These are phyloP conservation scores for Chelidonichthys spinosus DNA, from an alignment of 2,797 vertebrate species.

Conservation along the genomic window DNA sequence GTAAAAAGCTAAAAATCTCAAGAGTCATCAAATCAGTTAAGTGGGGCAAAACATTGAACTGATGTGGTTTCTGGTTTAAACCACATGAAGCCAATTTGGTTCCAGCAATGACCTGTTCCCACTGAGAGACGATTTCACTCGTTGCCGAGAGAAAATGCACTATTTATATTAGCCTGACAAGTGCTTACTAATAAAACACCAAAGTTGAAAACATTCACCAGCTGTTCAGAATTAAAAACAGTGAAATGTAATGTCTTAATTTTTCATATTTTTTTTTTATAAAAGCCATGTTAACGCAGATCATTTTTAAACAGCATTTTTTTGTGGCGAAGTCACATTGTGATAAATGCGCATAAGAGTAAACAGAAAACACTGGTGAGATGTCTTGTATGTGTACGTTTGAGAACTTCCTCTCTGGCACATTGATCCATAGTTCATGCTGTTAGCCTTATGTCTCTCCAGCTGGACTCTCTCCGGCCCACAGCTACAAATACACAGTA, in stretches of 20 bases:
- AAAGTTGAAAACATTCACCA: background rate
- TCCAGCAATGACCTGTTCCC: background rate
- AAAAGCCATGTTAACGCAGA: background rate
- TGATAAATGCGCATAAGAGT: constrained; percentile 34
- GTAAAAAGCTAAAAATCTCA: background rate
- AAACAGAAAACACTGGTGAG: constrained; percentile 58
- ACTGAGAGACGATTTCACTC: background rate
- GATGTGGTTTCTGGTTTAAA: background rate
- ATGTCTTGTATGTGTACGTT: constrained; percentile 66
- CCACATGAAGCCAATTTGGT: background rate
- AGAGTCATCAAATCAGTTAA: background rate
- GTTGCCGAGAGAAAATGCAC: background rate
- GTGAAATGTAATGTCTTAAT: background rate
- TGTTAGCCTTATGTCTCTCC: constrained; percentile 85
- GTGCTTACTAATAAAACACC: background rate
- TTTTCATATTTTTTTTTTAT: background rate
- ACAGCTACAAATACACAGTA: constrained; percentile 64
- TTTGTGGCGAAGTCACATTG: constrained; percentile 15
- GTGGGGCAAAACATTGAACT: background rate
- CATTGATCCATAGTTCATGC: constrained; percentile 72
- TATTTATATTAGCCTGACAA: too few species aligned
- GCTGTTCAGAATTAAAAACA: background rate
- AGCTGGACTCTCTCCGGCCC: constrained; percentile 80
- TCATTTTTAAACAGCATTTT: constrained; percentile 15
- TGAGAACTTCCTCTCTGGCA: constrained; percentile 83